Base-by-base conservation (phyloP, 2,888 invertebrate species). In the Aporophyla nigra region DNA sequence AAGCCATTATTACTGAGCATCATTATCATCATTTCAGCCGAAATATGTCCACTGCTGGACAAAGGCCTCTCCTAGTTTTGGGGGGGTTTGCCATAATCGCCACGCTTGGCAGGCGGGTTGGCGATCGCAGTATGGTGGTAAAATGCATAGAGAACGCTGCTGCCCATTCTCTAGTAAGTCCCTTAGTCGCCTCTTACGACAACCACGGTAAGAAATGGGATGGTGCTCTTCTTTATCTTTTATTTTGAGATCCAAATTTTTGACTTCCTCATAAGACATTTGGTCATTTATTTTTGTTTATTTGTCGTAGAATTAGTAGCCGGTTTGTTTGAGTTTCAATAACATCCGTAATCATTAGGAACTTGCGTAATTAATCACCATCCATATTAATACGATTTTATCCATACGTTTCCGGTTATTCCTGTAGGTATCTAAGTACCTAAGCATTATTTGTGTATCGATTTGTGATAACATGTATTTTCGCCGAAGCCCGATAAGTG, bases 401-500 rank as follows among this genome's bases (percentile, higher is more conserved):
- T 5, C 40, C 6, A 58, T 19, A 46, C 40, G 14, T 49, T 74
- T 74, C n/a, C 75, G 19, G 5, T 12, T 54, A 51, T 49, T 82
- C 40, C 61, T 49, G 7, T 43, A 14, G 12, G 16, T 54, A 51
- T 19, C 51, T 51, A 51, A 6, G 6, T 51, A 4, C 33, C 3
- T 24, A 56, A 16, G 7, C 33, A 19, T 40, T 59, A 59, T 53
- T 9, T 67, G n/a, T 40, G 14, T 82, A 77, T 77, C 82, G 76
- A 76, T 82, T 62, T 21, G 51, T 33, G 62, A 82, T 76, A 77
- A 51, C 62, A 82, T 51, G 62, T n/a, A 65, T 84, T 71, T 79
- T 65, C 40, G 54, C 49, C 49, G 79, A 80, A 80, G 58, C 79
- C 79, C 33, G 84, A 80, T 71, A 80, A 80, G 21, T 80, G 71